Base-by-base conservation (phyloP, 1,140 invertebrate genomes). In the Phenacoccus solenopsis region DNA sequence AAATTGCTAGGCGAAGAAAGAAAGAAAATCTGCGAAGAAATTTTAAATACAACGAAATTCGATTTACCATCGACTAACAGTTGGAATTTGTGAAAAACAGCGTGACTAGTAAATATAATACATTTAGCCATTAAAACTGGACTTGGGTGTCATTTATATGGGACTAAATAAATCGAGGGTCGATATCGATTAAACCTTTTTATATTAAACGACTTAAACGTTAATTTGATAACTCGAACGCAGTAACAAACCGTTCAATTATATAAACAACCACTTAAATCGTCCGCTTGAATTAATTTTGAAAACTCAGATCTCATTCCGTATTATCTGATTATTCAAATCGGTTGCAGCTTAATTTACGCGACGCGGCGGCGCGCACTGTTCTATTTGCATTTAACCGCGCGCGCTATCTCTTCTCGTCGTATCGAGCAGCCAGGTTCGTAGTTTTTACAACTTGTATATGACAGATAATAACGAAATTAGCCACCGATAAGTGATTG, bases 201-300 rank as follows among this genome's bases (percentile, higher is more conserved):
- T n/a, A n/a, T n/a, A n/a, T 49, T 16, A 49, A 49, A 10, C 20
- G 38, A 49, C 20, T 49, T 49, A 49, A 49, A 49, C 38, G 20
- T 49, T 49, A 49, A 49, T 49, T 49, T 49, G 38, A 49, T 49
- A 49, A 49, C 12, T 49, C 20, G 16, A 49, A 49, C 38, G 38
- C 38, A n/a, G 12, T 49, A 49, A 49, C 38, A 49, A 49, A 49
- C 38, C 38, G 16, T 49, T 49, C 38, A 49, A 49, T 49, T 49
- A 49, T 49, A 49, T 49, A 49, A 49, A 49, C 38, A 49, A 49
- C 38, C 38, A 49, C 38, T 49, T 49, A 49, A 49, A 49, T 49
- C 38, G 38, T 16, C 38, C 38, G 20, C 20, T 49, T 49, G 38
- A 49, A 49, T 49, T 49, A 49, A 49, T 49, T 49, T 49, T 49